phyloP scores from a whole-genome alignment of 2,888 invertebrate genomes.

The Caenorhabditis becei region DNA sequence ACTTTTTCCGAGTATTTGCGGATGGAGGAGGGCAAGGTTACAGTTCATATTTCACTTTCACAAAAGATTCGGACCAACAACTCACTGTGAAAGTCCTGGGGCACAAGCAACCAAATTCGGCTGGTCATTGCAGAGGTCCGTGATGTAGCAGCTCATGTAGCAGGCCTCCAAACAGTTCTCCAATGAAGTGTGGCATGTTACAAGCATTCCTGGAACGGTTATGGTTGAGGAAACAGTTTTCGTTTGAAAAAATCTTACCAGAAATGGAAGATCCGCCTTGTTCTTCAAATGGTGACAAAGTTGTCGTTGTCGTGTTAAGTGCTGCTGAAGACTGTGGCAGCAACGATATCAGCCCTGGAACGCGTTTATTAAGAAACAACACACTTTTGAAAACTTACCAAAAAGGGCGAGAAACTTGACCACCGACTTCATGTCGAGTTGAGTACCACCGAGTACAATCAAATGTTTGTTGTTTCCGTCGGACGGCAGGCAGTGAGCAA shows the following conservation, averaged over 20 bases:
- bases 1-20: conserved; percentile 23
- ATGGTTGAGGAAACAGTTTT: not conserved
- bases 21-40: not conserved
- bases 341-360: conserved; percentile 28
- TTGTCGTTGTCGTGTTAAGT: conserved; percentile 28
- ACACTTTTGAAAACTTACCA: conserved; percentile 24
- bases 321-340: not conserved
- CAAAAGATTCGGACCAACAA: conserved; percentile 16
- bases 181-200: conserved; percentile 65
- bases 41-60: conserved; percentile 8
- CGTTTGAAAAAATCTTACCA: conserved; percentile 3
- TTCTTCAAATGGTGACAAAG: conserved; percentile 14
- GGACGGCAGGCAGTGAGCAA: conserved; percentile 29
- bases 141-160: conserved; percentile 70
- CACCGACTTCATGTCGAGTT: conserved; percentile 24
- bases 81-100: conserved; percentile 69
- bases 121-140: conserved; percentile 70
- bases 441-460: conserved; percentile 22
- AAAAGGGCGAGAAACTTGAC: conserved; percentile 19
- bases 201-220: conserved; percentile 56
- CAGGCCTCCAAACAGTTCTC: conserved; percentile 71
- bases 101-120: conserved; percentile 70
- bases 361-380: not conserved
- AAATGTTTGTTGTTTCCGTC: conserved; percentile 32
- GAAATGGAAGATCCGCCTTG: conserved; percentile 53